phyloP scores from a whole-genome alignment of 2,113 vertebrate genomes.

The Formicarius rufipectus region DNA sequence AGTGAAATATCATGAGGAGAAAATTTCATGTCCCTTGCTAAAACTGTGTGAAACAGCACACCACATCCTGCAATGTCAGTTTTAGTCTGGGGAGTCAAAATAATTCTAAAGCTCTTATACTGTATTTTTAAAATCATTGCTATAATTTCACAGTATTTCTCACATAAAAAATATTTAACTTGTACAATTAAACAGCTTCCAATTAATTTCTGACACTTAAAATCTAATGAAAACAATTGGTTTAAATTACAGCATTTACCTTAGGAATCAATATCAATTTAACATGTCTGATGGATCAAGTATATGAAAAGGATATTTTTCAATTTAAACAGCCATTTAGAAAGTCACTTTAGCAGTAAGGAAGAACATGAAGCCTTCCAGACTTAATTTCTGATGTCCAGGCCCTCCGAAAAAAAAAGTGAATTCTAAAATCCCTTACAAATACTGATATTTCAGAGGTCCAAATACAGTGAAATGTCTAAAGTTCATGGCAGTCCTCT shows the following conservation, averaged over 20 bases:
- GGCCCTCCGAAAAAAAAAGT: neutral
- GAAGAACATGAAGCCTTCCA: neutral
- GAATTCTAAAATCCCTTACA: neutral
- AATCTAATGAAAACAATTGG: slow-evolving; percentile 19
- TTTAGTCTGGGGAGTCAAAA: neutral
- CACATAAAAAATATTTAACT: neutral
- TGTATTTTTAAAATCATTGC: neutral
- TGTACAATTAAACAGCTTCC: neutral
- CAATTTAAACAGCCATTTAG: neutral
- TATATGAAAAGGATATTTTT: neutral
- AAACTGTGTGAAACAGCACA: neutral
- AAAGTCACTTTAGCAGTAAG: neutral
- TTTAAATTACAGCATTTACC: slow-evolving; percentile 26
- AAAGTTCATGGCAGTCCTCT: neutral
- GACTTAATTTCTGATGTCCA: neutral
- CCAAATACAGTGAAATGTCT: neutral
- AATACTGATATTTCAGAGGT: neutral
- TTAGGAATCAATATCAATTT: neutral
- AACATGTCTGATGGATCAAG: neutral
- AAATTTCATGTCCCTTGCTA: neutral
- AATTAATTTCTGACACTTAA: slow-evolving; percentile 6
- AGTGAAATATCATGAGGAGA: neutral
- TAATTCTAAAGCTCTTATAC: neutral
- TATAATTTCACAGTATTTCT: neutral
- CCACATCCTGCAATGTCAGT: neutral